These are phyloP conservation scores for Probosciger aterrimus DNA, from an alignment of 2,113 vertebrate genomes.

Conservation along the genomic window DNA sequence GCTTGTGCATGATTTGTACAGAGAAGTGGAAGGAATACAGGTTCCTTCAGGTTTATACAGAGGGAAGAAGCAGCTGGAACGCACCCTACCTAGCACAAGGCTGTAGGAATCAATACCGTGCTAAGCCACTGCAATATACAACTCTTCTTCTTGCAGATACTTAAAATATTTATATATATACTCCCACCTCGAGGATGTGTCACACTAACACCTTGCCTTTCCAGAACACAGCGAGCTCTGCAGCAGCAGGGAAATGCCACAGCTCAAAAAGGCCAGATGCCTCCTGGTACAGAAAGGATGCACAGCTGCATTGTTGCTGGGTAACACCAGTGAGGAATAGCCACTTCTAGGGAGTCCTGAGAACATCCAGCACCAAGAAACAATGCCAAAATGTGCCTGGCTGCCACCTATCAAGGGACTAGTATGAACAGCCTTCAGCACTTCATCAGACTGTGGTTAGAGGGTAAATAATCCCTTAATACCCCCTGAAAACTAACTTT, in stretches of 20 bases:
- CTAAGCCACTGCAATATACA: background rate
- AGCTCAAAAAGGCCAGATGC: background rate
- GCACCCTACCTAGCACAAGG: background rate
- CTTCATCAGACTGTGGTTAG: background rate
- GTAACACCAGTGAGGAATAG: background rate
- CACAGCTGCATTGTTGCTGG: background rate
- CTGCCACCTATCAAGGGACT: background rate
- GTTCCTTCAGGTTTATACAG: background rate
- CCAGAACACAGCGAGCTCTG: background rate
- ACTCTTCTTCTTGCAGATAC: background rate
- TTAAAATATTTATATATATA: background rate
- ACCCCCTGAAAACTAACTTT: background rate
- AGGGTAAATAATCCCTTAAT: background rate
- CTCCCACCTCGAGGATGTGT: background rate
- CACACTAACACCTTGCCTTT: background rate
- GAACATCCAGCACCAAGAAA: background rate
- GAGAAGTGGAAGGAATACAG: background rate
- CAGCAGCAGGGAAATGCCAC: background rate
- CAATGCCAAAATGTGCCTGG: background rate
- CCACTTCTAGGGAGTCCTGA: background rate
- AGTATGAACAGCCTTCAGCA: background rate
- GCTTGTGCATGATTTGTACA: background rate
- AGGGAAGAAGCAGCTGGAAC: background rate
- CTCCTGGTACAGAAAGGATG: background rate
- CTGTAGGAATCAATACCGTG: background rate